phyloP scores from a whole-genome alignment of 53 echinoderm and acorn worm genomes.

The Stichopus horrens region DNA sequence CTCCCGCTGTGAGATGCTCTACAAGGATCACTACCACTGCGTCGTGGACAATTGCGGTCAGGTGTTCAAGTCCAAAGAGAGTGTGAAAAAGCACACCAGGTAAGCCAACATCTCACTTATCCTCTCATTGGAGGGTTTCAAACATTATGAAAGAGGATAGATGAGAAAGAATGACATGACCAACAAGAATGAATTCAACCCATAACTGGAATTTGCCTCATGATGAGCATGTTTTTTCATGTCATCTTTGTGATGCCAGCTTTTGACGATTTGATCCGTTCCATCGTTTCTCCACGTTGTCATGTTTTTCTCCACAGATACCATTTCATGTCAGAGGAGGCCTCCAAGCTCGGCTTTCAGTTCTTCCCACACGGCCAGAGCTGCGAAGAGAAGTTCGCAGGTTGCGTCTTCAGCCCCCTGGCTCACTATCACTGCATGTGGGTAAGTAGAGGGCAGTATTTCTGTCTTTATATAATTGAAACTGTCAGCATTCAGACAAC shows the following conservation, averaged over 20 bases:
- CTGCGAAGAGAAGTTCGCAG: slow-evolving; percentile 86
- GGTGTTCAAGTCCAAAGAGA: slow-evolving; percentile 92
- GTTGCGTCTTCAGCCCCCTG: slow-evolving; percentile 89
- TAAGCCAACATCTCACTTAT: not conserved
- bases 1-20: slow-evolving; percentile 90
- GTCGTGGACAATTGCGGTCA: slow-evolving; percentile 84
- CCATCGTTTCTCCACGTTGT: not conserved
- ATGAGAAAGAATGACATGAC: no score
- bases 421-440: slow-evolving; percentile 99
- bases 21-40: slow-evolving; percentile 99
- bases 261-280: no score
- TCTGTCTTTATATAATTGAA: not conserved
- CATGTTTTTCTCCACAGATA: slow-evolving; percentile 53
- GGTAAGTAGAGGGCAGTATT: slow-evolving; percentile 64
- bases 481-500: no score
- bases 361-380: slow-evolving; percentile 94
- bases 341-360: slow-evolving; percentile 81
- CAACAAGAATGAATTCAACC: no score
- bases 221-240: no score
- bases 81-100: slow-evolving; percentile 98
- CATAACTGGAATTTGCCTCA: no score
- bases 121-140: not conserved
- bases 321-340: slow-evolving; percentile 85
- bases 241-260: not conserved
- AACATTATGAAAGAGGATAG: no score